Evolutionary conservation across 2,113 vertebrate species (phyloP).

Genomic region (Galeopterus variegatus): DNA sequence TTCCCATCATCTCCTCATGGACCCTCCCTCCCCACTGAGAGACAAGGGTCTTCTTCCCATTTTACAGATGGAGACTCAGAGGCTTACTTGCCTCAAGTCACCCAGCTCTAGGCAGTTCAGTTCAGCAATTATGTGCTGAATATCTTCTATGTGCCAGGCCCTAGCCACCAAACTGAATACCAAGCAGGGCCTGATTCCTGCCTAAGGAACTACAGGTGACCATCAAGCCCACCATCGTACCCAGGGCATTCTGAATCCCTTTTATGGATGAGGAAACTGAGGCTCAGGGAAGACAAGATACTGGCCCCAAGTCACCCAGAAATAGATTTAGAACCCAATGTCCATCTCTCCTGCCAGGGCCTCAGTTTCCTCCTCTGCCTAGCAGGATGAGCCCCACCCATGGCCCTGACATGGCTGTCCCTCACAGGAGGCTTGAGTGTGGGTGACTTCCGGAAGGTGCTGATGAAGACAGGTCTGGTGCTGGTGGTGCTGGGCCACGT

Average conservation of each 20-base stretch:
- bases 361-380: not conserved
- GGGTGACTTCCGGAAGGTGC: slow-evolving; percentile 84
- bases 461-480: slow-evolving; percentile 96
- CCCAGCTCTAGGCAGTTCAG: not conserved
- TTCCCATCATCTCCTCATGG: not conserved
- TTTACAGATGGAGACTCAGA: not conserved
- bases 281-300: not conserved
- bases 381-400: not conserved
- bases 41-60: not conserved
- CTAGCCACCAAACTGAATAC: not conserved
- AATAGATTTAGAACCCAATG: not conserved
- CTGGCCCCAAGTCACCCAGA: not conserved
- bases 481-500: slow-evolving; percentile 94
- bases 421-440: slow-evolving; percentile 84
- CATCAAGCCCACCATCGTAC: not conserved
- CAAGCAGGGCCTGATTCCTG: not conserved
- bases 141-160: not conserved
- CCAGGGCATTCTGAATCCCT: not conserved
- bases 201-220: not conserved
- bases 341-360: not conserved
- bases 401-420: not conserved
- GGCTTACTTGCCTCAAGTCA: not conserved
- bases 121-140: not conserved
- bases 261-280: slow-evolving; percentile 23
- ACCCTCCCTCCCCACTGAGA: not conserved